Evolutionary conservation across 92 coral and sea anemone species (phyloP).

Genomic region (Micromussa lordhowensis): DNA sequence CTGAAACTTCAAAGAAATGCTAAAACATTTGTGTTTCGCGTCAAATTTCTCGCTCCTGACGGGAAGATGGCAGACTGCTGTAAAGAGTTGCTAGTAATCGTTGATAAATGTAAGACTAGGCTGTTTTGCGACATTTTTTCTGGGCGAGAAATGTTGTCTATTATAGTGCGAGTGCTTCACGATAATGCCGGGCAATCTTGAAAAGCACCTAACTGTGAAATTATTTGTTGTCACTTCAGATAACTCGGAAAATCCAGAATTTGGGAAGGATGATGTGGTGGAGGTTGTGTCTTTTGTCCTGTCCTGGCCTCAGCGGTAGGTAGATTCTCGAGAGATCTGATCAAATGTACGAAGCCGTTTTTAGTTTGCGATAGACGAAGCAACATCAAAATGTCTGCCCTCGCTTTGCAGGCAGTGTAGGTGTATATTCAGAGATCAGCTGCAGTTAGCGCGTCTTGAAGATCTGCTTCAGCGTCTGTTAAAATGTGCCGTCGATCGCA

Average conservation of each 20-base stretch:
- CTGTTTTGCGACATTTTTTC: constrained; percentile 1
- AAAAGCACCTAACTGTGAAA: background rate
- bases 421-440: constrained; percentile 92
- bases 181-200: background rate
- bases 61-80: constrained; percentile 97
- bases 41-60: constrained; percentile 18
- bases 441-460: constrained; percentile 83
- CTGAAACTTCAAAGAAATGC: constrained; percentile 66
- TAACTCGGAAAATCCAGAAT: constrained; percentile 82
- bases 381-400: background rate
- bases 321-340: background rate
- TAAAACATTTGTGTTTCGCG: constrained; percentile 22
- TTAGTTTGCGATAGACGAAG: background rate
- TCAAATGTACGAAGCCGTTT: background rate
- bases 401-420: constrained; percentile 82
- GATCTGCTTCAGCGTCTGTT: constrained; percentile 82
- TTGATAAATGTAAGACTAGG: constrained; percentile 85
- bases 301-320: constrained; percentile 98
- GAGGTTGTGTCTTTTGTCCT: constrained; percentile 84
- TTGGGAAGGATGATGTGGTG: constrained; percentile 84
- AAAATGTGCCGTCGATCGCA: constrained; percentile 75
- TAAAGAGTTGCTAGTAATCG: constrained; percentile 86
- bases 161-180: background rate
- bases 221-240: constrained; percentile 60
- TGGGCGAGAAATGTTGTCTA: background rate